These are phyloP conservation scores for Myotis vivesi DNA, from an alignment of 2,797 vertebrate genomes.

Conservation along the genomic window DNA sequence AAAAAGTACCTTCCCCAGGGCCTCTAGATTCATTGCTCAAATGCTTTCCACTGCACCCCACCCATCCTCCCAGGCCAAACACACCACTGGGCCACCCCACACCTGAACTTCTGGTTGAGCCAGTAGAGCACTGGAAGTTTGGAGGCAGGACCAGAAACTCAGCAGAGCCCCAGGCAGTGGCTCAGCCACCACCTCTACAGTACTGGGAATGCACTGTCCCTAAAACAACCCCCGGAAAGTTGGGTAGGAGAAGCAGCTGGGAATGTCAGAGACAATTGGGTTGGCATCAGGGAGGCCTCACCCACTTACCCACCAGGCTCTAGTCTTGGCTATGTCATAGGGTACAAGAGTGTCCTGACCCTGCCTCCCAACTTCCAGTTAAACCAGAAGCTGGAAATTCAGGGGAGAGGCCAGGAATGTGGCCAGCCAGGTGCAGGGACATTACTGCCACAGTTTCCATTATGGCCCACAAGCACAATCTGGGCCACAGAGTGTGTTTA, in stretches of 20 bases:
- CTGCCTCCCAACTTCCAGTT: conserved; percentile 56
- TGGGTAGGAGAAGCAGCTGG: neutral
- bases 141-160: conserved; percentile 26
- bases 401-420: conserved; percentile 60
- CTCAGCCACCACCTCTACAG: neutral
- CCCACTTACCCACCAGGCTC: neutral
- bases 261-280: neutral
- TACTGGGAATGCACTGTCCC: neutral
- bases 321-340: neutral
- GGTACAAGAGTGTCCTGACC: neutral
- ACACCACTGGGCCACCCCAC: conserved; percentile 49
- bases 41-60: conserved; percentile 45
- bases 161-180: conserved; percentile 1
- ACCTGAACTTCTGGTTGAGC: conserved; percentile 76
- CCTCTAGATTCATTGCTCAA: conserved; percentile 49
- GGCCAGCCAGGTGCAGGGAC: conserved; percentile 43
- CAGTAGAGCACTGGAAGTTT: conserved; percentile 47
- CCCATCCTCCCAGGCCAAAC: conserved; percentile 11
- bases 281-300: conserved; percentile 3
- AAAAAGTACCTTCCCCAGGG: neutral
- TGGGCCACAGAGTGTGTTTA: neutral
- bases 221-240: neutral
- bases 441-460: conserved; percentile 23
- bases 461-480: neutral
- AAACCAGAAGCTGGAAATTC: conserved; percentile 69